Percentiles rank a stretch among this genome's conserved stretches.
phyloP scores from a whole-genome alignment of 2,888 invertebrate species.

The Ichneumoninae sp. region DNA sequence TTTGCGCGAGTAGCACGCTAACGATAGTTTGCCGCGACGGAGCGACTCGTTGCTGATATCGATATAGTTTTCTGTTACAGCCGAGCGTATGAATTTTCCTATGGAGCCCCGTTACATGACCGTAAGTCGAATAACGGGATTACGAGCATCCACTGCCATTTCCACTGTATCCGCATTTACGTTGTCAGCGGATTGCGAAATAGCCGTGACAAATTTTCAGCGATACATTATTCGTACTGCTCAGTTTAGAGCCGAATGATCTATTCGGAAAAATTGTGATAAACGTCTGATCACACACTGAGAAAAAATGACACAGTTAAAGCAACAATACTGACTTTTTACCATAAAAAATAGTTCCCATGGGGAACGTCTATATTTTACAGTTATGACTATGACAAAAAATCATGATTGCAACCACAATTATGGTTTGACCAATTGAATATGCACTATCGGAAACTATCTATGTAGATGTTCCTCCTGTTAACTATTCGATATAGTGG shows the following conservation, averaged over 20 bases:
- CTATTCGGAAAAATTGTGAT: too few relatives aligned
- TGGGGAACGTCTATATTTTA: too few relatives aligned
- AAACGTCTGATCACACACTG: background rate
- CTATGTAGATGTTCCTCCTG: too few relatives aligned
- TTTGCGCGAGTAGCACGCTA: conserved; percentile 57
- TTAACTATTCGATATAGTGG: too few relatives aligned
- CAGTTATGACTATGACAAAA: too few relatives aligned
- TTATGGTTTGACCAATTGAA: too few relatives aligned
- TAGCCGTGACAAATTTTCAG: background rate
- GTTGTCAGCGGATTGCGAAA: background rate
- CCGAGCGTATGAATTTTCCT: conserved; percentile 26
- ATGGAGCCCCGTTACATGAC: background rate
- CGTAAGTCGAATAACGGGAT: background rate
- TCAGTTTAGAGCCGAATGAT: too few relatives aligned
- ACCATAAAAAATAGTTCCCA: too few relatives aligned
- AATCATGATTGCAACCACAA: too few relatives aligned
- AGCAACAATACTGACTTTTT: too few relatives aligned
- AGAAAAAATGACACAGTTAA: background rate
- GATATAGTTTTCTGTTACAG: conserved; percentile 6
- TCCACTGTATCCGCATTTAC: background rate
- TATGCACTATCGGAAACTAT: too few relatives aligned
- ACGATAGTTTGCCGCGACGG: conserved; percentile 4
- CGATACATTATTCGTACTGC: too few relatives aligned
- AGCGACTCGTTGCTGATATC: conserved; percentile 11
- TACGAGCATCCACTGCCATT: conserved; percentile 5